Conservation (phyloP, 2,797 vertebrate species). For the Parotocinclus haroldoi region DNA sequence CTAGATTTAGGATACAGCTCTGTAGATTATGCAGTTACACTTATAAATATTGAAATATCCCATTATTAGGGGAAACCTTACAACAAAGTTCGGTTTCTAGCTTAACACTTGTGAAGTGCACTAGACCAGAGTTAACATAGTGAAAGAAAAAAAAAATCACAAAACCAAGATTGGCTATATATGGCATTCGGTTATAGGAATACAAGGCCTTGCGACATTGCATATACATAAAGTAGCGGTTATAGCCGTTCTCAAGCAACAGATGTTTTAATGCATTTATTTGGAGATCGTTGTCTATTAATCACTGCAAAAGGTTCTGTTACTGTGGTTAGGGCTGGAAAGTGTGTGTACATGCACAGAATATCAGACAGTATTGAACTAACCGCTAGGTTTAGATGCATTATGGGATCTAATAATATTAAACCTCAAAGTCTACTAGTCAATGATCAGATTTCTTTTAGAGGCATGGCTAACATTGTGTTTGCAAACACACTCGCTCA, state of each 20-base stretch:
- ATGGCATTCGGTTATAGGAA: constrained; percentile 26
- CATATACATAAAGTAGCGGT: constrained; percentile 38
- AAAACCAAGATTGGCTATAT: constrained; percentile 50
- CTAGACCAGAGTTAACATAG: constrained; percentile 56
- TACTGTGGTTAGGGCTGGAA: too few relatives aligned
- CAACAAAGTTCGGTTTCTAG: constrained; percentile 46
- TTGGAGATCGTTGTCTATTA: background rate
- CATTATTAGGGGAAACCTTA: constrained; percentile 48
- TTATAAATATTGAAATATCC: constrained; percentile 49
- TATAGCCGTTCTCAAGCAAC: constrained; percentile 11
- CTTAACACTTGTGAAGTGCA: constrained; percentile 65
- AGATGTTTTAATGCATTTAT: background rate
- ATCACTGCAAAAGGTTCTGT: too few relatives aligned
- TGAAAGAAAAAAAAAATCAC: constrained; percentile 31
- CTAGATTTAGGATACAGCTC: constrained; percentile 40
- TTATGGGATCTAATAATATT: too few relatives aligned
- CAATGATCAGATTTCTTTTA: too few relatives aligned
- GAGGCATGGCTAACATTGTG: too few relatives aligned
- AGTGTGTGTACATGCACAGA: too few relatives aligned
- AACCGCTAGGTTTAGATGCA: too few relatives aligned
- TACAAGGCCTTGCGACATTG: constrained; percentile 30
- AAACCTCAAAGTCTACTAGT: too few relatives aligned
- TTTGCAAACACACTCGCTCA: too few relatives aligned
- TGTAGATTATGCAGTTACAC: constrained; percentile 40
- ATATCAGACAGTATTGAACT: too few relatives aligned